Conservation (phyloP, 2,888 invertebrate genomes). For the Bellardia bayeri region DNA sequence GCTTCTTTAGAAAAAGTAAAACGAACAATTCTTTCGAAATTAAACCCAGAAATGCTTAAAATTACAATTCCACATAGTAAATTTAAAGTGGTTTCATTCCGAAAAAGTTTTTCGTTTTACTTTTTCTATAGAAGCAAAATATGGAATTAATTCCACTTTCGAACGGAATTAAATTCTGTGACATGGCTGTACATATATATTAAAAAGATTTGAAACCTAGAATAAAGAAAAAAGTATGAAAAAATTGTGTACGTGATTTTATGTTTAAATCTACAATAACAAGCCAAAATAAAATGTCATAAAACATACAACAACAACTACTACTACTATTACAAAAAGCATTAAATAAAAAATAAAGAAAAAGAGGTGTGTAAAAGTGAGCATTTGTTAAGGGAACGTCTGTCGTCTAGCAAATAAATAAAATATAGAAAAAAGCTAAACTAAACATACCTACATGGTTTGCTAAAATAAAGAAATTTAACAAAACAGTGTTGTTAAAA, state of each 20-base stretch:
- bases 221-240: conserved; percentile 39
- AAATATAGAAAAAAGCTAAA: not conserved
- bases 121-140: no score
- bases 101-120: no score
- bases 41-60: no score
- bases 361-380: conserved; percentile 11
- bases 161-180: no score
- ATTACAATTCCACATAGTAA: no score
- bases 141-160: no score
- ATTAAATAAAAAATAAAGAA: conserved; percentile 28
- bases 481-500: conserved; percentile 22
- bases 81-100: no score
- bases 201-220: conserved; percentile 8
- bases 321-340: conserved; percentile 13
- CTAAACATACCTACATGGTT: not conserved
- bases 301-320: conserved; percentile 33
- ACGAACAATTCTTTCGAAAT: no score
- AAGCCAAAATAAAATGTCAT: conserved; percentile 23
- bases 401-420: conserved; percentile 24
- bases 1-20: no score
- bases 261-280: conserved; percentile 37
- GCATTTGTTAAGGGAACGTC: conserved; percentile 44
- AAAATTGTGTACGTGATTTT: conserved; percentile 65
- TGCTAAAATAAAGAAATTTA: not conserved
- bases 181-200: conserved; percentile 21